Evolutionary conservation across 2,888 invertebrate species (phyloP), one percentile per base, ranked within the genome.

Genomic region (Rugalucina vietnamica): DNA sequence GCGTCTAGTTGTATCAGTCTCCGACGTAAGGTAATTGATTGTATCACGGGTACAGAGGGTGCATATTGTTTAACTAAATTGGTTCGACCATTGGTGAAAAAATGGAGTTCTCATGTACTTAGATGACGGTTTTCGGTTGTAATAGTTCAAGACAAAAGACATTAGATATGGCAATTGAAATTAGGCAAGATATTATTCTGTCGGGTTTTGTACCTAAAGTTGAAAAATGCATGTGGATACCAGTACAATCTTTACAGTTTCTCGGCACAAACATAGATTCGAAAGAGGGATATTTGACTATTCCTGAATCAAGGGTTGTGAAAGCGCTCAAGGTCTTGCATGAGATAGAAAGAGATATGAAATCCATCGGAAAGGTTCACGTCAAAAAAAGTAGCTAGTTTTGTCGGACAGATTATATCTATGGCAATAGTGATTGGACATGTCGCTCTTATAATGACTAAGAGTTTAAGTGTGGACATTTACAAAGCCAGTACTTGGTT

Each of bases 391-490:
- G 4, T 79, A 8, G 79, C 79, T 74, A 73, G 79, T 27, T 32
- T 79, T 5, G 74, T 79, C 24, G 73, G 79, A 1, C 79, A 79
- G 34, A 60, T 78, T 1, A 78, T 78, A 14, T 77, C 73, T 36
- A 74, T 73, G 73, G 34, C 75, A 10, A 12, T 80, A 4, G 80
- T 80, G 1, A 14, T 65, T 50, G 76, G 81, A n/a, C 50, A 76
- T 54, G 50, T 69, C 12, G 24, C 70, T 73, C 72, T 57, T 24
- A 73, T 82, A 18, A 82, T 82, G 82, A 77, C 77, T 14, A 72
- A 50, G n/a, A n/a, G 14, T 71, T 36, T 77, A 24, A 77, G 74
- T 4, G 34, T 77, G 5, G 49, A 74, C 69, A 50, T 80, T 60
- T 24, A 36, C 3, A 74, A 24, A 0, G 76, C 74, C 12, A 14